A percentile compares a stretch with the other conserved stretches of the same genome.
Evolutionary conservation across 2,113 vertebrate genomes (phyloP).

Genomic region (Passer domesticus): DNA sequence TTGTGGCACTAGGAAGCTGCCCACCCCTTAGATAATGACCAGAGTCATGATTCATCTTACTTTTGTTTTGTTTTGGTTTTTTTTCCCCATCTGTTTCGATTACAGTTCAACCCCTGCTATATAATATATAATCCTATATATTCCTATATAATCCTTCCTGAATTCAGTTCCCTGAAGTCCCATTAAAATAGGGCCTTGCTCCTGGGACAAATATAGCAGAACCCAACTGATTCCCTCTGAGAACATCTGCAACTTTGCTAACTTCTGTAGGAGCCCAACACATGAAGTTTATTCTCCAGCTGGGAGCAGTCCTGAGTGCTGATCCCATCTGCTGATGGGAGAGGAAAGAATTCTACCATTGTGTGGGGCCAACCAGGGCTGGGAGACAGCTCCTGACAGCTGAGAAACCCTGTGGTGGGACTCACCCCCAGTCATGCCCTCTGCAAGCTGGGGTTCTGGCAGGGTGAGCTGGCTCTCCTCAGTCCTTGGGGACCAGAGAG

Average conservation of each 20-base stretch:
- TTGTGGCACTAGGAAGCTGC: neutral
- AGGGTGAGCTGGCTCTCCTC: neutral
- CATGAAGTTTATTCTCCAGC: neutral
- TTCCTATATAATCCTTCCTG: neutral
- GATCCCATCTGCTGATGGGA: neutral
- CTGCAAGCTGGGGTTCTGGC: neutral
- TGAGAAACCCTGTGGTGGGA: neutral
- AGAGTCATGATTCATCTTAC: neutral
- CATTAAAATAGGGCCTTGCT: neutral
- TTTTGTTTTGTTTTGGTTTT: neutral
- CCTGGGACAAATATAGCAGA: neutral
- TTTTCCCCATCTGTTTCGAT: neutral
- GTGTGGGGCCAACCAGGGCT: accelerated
- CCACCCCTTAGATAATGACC: neutral
- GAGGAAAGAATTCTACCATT: neutral
- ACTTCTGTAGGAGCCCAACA: neutral
- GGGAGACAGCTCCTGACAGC: neutral
- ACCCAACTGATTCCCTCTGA: neutral
- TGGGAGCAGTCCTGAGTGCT: neutral
- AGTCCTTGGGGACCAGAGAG: neutral
- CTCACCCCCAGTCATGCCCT: accelerated
- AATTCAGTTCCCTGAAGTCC: neutral
- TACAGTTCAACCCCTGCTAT: neutral
- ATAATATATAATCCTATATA: neutral
- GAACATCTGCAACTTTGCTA: neutral